A percentile compares a stretch with the other conserved stretches of the same genome.
phyloP scores from a whole-genome alignment of 2,113 vertebrate species.

The Gobius niger region DNA sequence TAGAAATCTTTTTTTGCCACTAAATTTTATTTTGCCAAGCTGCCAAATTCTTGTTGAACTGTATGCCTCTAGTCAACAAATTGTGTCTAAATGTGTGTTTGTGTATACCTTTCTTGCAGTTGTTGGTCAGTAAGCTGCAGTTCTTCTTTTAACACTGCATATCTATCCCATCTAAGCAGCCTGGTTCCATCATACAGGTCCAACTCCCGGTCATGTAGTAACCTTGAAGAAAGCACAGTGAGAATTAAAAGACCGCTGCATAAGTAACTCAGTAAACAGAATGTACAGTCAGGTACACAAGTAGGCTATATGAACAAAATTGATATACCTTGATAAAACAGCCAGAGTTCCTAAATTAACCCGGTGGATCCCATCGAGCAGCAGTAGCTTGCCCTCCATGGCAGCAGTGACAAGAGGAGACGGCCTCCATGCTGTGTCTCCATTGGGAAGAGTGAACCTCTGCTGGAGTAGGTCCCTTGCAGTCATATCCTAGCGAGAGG shows the following conservation, averaged over 20 bases:
- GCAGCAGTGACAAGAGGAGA: slow-evolving; percentile 90
- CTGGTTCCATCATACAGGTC: slow-evolving; percentile 91
- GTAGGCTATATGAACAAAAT: background rate
- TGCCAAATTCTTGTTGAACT: no score
- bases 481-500: slow-evolving; percentile 87
- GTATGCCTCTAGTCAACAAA: background rate
- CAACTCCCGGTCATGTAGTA: slow-evolving; percentile 93
- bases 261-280: background rate
- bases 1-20: no score
- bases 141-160: slow-evolving; percentile 83
- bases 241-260: background rate
- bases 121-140: slow-evolving; percentile 83
- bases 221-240: slow-evolving; percentile 64
- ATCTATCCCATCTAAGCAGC: slow-evolving; percentile 89
- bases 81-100: background rate
- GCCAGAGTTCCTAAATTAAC: slow-evolving; percentile 91
- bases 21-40: no score
- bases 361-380: slow-evolving; percentile 92
- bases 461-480: slow-evolving; percentile 94
- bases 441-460: slow-evolving; percentile 90
- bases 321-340: slow-evolving; percentile 87
- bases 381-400: slow-evolving; percentile 87
- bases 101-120: slow-evolving; percentile 79
- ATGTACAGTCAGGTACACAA: background rate
- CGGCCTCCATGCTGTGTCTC: slow-evolving; percentile 94